A percentile compares a stretch with the other conserved stretches of the same genome.
Conservation (phyloP, 2,888 invertebrate species). For the Thecocarcelia acutangulata region DNA sequence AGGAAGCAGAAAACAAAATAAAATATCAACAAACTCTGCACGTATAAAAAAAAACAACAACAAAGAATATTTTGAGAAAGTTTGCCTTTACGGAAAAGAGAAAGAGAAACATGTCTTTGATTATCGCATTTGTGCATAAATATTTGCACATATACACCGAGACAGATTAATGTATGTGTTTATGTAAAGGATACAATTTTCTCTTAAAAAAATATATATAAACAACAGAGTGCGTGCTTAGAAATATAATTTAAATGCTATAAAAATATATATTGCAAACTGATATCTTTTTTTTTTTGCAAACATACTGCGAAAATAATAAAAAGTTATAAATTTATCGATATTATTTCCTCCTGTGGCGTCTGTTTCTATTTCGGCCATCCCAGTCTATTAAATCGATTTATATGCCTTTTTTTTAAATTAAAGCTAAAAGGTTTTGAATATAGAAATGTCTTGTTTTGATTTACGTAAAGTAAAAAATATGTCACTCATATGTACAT, state of each 20-base stretch:
- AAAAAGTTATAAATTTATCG: slow-evolving; percentile 35
- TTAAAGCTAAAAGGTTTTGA: not conserved
- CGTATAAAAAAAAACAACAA: not conserved
- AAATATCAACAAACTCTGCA: not conserved
- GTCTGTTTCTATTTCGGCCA: not conserved
- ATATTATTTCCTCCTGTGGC: slow-evolving; percentile 3
- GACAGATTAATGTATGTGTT: not conserved
- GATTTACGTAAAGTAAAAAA: no score
- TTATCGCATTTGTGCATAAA: slow-evolving; percentile 48
- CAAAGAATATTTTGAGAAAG: not conserved
- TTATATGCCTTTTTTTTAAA: not conserved
- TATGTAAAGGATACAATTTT: not conserved
- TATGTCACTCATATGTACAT: no score
- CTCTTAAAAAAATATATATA: not conserved
- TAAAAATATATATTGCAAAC: slow-evolving; percentile 17
- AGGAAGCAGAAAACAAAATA: not conserved
- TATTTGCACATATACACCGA: not conserved
- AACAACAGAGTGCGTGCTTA: slow-evolving; percentile 55
- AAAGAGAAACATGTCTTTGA: slow-evolving; percentile 1
- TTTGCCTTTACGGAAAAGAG: not conserved
- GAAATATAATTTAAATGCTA: slow-evolving; percentile 58
- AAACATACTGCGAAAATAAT: slow-evolving; percentile 1
- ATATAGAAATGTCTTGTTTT: no score
- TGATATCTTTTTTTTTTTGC: slow-evolving; percentile 14
- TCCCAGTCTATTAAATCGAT: slow-evolving; percentile 21